These are phyloP conservation scores for Brachypodius melanocephalos DNA, from an alignment of 2,113 vertebrate species.

Conservation along the genomic window DNA sequence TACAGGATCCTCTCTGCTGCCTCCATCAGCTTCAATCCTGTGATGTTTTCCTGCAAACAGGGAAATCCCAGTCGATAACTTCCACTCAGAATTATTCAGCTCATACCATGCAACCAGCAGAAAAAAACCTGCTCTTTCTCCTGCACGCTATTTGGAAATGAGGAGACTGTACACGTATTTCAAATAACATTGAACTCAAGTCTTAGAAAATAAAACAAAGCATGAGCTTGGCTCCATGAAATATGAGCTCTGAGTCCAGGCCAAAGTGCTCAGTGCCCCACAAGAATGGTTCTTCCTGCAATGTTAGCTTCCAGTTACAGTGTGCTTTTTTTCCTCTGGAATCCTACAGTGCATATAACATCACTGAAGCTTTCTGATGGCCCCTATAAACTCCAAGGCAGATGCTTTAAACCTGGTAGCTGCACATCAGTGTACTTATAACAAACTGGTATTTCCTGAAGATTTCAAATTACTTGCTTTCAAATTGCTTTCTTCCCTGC, in stretches of 20 bases:
- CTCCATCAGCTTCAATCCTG: neutral
- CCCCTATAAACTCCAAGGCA: neutral
- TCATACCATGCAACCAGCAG: neutral
- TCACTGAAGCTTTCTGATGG: neutral
- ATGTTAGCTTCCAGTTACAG: neutral
- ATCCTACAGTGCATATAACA: neutral
- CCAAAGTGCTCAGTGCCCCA: neutral
- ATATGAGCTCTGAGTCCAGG: neutral
- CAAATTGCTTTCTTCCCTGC: neutral
- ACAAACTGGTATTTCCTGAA: neutral
- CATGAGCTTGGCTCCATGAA: neutral
- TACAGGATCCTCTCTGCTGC: neutral
- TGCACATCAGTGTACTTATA: neutral
- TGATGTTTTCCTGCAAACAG: fast-evolving
- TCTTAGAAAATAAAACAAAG: neutral
- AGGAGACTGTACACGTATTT: neutral
- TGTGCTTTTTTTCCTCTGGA: neutral
- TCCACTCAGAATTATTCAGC: neutral
- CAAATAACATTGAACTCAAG: neutral
- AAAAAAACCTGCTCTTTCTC: neutral
- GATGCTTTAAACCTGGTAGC: neutral
- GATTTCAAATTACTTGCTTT: neutral
- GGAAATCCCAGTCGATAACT: neutral
- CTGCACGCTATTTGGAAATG: neutral
- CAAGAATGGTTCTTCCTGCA: neutral